Evolutionary conservation across 1,140 invertebrate genomes (phyloP).

Genomic region (Drosophila obscura): DNA sequence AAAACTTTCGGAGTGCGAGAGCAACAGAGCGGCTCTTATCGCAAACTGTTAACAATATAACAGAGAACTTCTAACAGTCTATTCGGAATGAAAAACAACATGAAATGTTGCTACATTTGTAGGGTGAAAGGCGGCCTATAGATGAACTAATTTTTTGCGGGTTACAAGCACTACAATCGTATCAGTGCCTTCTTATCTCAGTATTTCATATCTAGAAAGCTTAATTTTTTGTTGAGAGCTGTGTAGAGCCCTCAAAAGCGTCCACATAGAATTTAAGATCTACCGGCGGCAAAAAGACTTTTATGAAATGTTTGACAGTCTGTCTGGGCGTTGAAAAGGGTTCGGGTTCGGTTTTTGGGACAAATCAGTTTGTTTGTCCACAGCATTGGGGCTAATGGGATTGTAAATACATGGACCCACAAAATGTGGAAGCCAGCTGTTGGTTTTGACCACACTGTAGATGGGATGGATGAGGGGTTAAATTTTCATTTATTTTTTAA

Average conservation of each 20-base stretch:
- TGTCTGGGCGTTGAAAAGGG: slow-evolving; percentile 70
- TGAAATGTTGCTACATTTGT: no score
- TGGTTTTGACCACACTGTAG: not conserved
- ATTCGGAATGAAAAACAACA: not conserved
- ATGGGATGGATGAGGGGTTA: not conserved
- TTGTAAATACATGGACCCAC: slow-evolving; percentile 38
- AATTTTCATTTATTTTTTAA: slow-evolving; percentile 33
- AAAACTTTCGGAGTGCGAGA: slow-evolving; percentile 59
- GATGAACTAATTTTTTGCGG: no score
- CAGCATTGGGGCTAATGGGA: slow-evolving; percentile 30
- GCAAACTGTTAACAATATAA: not conserved
- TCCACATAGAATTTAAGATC: no score
- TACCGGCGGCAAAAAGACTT: not conserved
- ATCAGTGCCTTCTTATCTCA: no score
- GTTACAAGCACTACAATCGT: no score
- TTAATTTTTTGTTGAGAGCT: no score
- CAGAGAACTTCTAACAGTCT: not conserved
- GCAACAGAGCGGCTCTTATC: slow-evolving; percentile 37
- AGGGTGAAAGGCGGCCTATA: no score
- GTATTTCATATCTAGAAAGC: no score
- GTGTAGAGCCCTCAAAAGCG: no score
- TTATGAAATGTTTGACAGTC: slow-evolving; percentile 62
- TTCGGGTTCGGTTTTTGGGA: slow-evolving; percentile 14
- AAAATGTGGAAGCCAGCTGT: slow-evolving; percentile 46
- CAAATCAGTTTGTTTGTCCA: slow-evolving; percentile 29